Conservation (phyloP, 1,140 invertebrate species). For the Uloborus diversus region DNA sequence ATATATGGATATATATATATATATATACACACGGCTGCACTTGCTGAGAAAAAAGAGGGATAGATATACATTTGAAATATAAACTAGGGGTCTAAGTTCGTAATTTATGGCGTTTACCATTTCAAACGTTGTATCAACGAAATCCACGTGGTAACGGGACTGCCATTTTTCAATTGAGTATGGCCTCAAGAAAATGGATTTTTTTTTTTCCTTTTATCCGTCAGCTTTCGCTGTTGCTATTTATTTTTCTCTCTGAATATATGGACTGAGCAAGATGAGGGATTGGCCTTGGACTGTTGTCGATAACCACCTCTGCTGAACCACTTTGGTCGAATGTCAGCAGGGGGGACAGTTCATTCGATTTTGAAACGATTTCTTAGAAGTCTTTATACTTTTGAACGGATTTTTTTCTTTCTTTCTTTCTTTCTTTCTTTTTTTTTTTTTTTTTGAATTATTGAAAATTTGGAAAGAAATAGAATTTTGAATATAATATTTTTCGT, state of each 20-base stretch:
- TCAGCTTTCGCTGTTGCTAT: neutral
- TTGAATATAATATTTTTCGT: no score
- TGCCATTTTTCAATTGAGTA: constrained; percentile 39
- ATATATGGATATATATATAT: neutral
- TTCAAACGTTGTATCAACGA: constrained; percentile 43
- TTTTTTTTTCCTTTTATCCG: neutral
- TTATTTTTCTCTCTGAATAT: constrained; percentile 21
- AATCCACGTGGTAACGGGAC: constrained; percentile 23
- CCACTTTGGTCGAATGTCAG: neutral
- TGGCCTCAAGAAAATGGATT: constrained; percentile 42
- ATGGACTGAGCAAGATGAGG: constrained; percentile 29
- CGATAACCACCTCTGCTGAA: constrained; percentile 28
- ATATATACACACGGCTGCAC: neutral
- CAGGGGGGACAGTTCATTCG: neutral
- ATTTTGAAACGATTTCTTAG: neutral
- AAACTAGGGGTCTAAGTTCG: constrained; percentile 48
- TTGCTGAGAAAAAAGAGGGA: neutral
- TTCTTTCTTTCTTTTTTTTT: neutral
- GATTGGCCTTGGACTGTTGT: constrained; percentile 24
- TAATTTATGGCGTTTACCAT: constrained; percentile 51
- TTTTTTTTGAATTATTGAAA: neutral
- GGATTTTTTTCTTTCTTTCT: neutral
- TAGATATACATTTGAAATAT: constrained; percentile 25
- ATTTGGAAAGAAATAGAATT: no score
- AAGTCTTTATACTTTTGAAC: neutral